Percentiles rank a stretch among this genome's conserved stretches.
phyloP scores from a whole-genome alignment of 2,113 vertebrate genomes.

The Eulacestoma nigropectus region DNA sequence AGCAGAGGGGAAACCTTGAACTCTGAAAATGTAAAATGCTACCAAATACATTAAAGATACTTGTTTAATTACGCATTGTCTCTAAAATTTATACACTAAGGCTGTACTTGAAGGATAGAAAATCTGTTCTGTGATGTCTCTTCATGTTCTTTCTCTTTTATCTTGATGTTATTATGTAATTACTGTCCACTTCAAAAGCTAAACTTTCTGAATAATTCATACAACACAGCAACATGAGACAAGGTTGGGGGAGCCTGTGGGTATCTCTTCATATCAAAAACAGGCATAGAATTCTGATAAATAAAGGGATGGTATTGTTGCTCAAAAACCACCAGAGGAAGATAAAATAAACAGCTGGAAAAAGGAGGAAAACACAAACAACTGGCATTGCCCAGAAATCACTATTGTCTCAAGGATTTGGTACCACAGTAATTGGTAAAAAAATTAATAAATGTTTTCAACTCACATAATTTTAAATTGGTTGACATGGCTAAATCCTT shows the following conservation, averaged over 20 bases:
- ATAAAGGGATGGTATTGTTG: neutral
- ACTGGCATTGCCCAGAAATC: neutral
- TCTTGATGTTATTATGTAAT: slow-evolving; percentile 10
- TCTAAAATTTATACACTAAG: neutral
- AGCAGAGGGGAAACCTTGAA: neutral
- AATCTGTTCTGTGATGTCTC: neutral
- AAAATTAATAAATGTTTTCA: neutral
- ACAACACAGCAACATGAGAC: neutral
- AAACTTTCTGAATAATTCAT: slow-evolving; percentile 56
- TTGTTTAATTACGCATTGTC: neutral
- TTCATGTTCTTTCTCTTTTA: neutral
- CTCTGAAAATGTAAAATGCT: slow-evolving; percentile 4
- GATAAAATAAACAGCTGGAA: neutral
- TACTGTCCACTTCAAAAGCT: slow-evolving; percentile 42
- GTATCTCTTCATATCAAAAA: neutral
- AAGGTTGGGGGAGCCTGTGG: slow-evolving; percentile 7
- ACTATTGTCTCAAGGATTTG: neutral
- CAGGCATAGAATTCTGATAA: neutral
- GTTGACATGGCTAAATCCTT: slow-evolving; percentile 2
- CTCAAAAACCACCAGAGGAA: neutral
- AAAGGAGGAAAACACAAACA: neutral
- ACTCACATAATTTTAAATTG: neutral
- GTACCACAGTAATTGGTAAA: neutral
- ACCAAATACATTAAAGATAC: neutral
- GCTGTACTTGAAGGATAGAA: neutral